Evolutionary conservation across 2,797 vertebrate genomes (phyloP), one percentile per base, ranked within the genome.

Genomic region (Cephalopachus bancanus): DNA sequence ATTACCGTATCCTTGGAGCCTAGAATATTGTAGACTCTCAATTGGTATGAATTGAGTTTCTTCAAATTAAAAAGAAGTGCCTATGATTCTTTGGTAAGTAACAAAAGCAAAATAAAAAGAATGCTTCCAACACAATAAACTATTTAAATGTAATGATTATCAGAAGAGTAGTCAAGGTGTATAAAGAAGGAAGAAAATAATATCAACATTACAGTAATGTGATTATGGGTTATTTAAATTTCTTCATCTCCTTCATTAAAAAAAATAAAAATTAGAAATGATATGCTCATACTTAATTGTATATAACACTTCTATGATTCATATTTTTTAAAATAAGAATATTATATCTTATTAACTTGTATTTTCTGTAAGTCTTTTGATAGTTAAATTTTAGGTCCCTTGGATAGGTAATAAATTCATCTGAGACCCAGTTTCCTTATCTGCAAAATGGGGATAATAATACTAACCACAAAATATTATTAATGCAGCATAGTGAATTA

Each of bases 71-170:
- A 92, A 94, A 30, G 44, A 74, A 72, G 6, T 26, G 7, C 10
- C 30, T 64, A 26, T 89, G 79, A 44, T 91, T 74, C 20, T 7
- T 83, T 71, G 20, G 55, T 75, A 79, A 57, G n/a, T 17, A 87
- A 75, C 3, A 79, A 96, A 92, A 93, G 2, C 11, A 89, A 93
- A 80, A 76, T 49, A n/a, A 85, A 72, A 65, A 83, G 1, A 57
- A 49, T 55, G 55, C 76, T 71, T 89, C 28, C 0, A 93, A 30
- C 62, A 33, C 2, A 37, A 2, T 76, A 51, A 95, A 85, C 83
- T 1, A 49, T 67, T 76, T 81, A 78, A 84, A 44, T 92, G 8
- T 16, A 62, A 30, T 69, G 1, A 84, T 88, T 64, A 49, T 71
- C 17, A 83, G 62, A 81, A 64, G 1, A 89, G 1, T 10, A 91